Conservation (phyloP, 2,797 vertebrate species). For the Tadarida brasiliensis region DNA sequence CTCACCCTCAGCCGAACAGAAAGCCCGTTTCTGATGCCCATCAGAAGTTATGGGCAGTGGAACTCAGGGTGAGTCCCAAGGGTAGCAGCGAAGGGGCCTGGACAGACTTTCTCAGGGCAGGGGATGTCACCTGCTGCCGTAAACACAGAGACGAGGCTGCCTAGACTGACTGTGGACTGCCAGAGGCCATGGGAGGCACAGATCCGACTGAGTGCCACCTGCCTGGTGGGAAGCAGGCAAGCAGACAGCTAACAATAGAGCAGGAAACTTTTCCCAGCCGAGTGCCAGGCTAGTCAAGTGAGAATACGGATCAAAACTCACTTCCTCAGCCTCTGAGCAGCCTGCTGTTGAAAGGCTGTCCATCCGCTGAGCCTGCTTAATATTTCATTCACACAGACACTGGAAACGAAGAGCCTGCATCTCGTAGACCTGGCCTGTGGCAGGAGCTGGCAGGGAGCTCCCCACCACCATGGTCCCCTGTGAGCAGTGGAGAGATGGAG, state of each 20-base stretch:
- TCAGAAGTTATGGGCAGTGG: background rate
- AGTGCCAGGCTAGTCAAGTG: background rate
- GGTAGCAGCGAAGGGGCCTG: background rate
- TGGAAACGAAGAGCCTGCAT: constrained; percentile 52
- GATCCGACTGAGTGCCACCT: background rate
- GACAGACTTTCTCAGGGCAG: background rate
- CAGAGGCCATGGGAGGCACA: rapidly evolving
- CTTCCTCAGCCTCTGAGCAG: constrained; percentile 26
- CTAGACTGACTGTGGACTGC: background rate
- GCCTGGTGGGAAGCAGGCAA: background rate
- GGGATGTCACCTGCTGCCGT: background rate
- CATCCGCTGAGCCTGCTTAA: constrained; percentile 72
- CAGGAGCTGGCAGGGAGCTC: constrained; percentile 36
- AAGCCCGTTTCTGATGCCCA: rapidly evolving
- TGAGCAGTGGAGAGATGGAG: background rate
- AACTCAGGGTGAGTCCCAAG: too few relatives aligned
- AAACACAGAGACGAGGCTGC: background rate
- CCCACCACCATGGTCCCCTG: background rate
- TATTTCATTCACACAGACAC: constrained; percentile 53
- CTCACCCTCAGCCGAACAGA: background rate
- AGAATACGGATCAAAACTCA: background rate
- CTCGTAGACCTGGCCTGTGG: constrained; percentile 8
- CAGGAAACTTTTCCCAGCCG: background rate
- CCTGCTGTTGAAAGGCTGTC: constrained; percentile 75
- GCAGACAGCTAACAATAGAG: background rate